These are phyloP conservation scores for Phocoena sinus DNA, from an alignment of 2,113 vertebrate species.

Conservation along the genomic window DNA sequence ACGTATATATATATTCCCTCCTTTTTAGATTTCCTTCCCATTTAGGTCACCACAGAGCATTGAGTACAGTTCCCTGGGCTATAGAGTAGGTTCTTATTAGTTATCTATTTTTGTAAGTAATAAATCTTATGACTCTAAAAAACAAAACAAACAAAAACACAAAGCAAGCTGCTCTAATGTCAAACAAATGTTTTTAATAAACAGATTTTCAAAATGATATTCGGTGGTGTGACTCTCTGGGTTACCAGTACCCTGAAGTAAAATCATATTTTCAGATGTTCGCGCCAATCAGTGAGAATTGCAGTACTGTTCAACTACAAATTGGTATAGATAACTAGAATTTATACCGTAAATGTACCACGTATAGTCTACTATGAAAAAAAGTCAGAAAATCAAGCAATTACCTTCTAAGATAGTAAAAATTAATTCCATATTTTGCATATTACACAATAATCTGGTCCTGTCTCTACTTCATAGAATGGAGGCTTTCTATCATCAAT, in stretches of 20 bases:
- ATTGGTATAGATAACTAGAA: background rate
- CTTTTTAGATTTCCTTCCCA: no score
- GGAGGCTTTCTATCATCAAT: background rate
- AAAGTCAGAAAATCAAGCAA: background rate
- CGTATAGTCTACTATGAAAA: background rate
- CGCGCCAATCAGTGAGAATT: background rate
- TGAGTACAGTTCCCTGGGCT: background rate
- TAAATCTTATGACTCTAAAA: background rate
- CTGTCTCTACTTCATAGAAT: background rate
- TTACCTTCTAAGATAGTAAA: background rate
- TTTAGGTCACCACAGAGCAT: no score
- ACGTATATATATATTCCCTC: no score
- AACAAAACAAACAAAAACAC: no score
- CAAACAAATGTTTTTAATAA: conserved; percentile 37
- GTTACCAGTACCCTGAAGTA: background rate
- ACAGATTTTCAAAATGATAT: conserved; percentile 12
- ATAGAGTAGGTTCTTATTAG: background rate
- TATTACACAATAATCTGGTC: background rate
- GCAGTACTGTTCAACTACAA: background rate
- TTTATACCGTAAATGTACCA: background rate
- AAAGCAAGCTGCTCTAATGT: background rate
- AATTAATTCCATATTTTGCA: background rate
- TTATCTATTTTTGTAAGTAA: background rate
- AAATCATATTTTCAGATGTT: background rate
- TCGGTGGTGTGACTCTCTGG: background rate